Conservation (phyloP, 2,113 vertebrate species). For the Paramisgurnus dabryanus region DNA sequence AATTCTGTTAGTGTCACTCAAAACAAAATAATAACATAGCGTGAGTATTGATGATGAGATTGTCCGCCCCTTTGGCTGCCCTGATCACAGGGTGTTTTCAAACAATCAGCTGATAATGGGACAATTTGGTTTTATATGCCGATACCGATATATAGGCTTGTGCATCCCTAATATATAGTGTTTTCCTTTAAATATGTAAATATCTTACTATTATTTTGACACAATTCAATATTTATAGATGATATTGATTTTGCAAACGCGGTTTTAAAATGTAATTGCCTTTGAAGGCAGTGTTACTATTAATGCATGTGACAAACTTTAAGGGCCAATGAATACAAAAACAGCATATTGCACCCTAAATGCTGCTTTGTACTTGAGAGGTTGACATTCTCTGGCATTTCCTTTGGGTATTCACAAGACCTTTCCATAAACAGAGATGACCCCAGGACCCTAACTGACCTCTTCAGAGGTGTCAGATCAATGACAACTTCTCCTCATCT, state of each 20-base stretch:
- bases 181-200: too few relatives aligned
- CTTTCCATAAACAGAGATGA: conserved; percentile 82
- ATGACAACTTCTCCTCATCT: conserved; percentile 61
- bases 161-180: too few relatives aligned
- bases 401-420: conserved; percentile 65
- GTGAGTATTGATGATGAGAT: too few relatives aligned
- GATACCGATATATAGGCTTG: too few relatives aligned
- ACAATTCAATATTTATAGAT: not conserved
- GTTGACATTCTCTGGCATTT: conserved; percentile 61
- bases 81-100: too few relatives aligned
- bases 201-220: not conserved
- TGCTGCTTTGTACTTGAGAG: conserved; percentile 32
- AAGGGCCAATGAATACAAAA: conserved; percentile 46
- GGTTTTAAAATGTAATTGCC: conserved; percentile 19
- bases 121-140: too few relatives aligned
- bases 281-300: conserved; percentile 19
- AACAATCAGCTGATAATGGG: too few relatives aligned
- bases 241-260: conserved; percentile 16
- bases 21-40: too few relatives aligned
- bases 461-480: conserved; percentile 70
- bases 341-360: not conserved
- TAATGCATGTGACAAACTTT: conserved; percentile 28
- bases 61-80: too few relatives aligned
- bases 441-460: conserved; percentile 72
- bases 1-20: too few relatives aligned